phyloP scores from a whole-genome alignment of 2,113 vertebrate species.

The Ceyx margarethae region DNA sequence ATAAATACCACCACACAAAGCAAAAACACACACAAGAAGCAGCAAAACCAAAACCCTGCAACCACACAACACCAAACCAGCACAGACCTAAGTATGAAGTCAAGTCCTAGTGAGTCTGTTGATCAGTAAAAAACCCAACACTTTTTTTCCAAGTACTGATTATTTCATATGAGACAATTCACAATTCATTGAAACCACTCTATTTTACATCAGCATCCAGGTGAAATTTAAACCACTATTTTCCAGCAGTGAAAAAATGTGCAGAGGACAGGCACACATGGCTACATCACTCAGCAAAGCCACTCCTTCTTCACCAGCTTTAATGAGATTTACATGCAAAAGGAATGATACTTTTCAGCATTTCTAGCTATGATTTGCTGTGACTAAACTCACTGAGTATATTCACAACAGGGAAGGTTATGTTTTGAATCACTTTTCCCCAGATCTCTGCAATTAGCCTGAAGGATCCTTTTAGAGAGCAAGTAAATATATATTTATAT shows the following conservation, averaged over 20 bases:
- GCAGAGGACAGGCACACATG: not conserved
- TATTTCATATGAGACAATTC: not conserved
- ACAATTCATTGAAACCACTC: not conserved
- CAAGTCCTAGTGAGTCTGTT: not conserved
- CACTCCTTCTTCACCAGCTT: not conserved
- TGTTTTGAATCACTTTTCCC: constrained; percentile 9
- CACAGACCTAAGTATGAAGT: not conserved
- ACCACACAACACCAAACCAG: not conserved
- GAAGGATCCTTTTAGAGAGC: constrained; percentile 55
- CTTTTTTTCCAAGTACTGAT: not conserved
- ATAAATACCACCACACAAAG: too few relatives aligned
- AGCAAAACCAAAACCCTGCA: too few relatives aligned
- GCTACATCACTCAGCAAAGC: not conserved
- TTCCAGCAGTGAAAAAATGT: not conserved
- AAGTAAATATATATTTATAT: constrained; percentile 47
- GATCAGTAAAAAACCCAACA: not conserved
- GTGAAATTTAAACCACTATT: not conserved
- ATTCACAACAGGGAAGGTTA: constrained; percentile 21
- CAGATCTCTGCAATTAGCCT: constrained; percentile 54
- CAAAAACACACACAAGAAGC: too few relatives aligned
- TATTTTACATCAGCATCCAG: not conserved
- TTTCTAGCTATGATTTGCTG: not conserved
- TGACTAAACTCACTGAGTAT: not conserved
- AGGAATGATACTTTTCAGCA: not conserved
- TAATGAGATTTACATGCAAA: not conserved